phyloP scores from a whole-genome alignment of 53 echinoderm and acorn worm species.

The Echinometra lucunter region DNA sequence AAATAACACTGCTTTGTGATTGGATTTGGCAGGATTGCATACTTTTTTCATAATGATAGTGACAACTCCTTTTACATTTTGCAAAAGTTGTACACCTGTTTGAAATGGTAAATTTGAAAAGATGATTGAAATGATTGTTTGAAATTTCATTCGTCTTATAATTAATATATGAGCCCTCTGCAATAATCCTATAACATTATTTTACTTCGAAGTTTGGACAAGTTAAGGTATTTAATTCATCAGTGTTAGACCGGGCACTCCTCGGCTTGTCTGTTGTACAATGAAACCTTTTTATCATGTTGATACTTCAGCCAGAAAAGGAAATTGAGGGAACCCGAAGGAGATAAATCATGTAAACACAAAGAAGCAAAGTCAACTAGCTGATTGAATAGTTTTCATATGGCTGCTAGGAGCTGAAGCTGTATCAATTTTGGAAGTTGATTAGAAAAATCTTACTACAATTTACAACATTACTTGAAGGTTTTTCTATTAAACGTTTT shows the following conservation, averaged over 20 bases:
- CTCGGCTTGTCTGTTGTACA: not conserved
- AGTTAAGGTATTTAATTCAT: too few relatives aligned
- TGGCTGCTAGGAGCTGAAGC: not conserved
- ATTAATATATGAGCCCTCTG: too few relatives aligned
- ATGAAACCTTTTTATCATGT: too few relatives aligned
- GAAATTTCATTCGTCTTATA: not conserved
- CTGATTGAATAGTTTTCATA: not conserved
- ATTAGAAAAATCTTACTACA: not conserved
- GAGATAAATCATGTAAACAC: not conserved
- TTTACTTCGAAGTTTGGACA: too few relatives aligned
- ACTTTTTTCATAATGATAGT: not conserved
- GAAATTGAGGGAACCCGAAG: not conserved
- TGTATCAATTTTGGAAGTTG: not conserved
- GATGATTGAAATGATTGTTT: too few relatives aligned
- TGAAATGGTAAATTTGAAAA: too few relatives aligned
- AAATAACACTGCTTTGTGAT: not conserved
- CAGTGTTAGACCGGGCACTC: not conserved
- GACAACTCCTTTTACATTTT: too few relatives aligned
- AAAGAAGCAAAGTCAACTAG: not conserved
- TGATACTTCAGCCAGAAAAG: too few relatives aligned
- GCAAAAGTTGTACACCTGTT: not conserved
- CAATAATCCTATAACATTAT: too few relatives aligned
- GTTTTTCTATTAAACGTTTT: too few relatives aligned
- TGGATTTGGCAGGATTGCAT: not conserved
- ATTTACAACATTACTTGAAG: too few relatives aligned